Conservation (phyloP, 2,113 vertebrate species). For the Phasianus colchicus region DNA sequence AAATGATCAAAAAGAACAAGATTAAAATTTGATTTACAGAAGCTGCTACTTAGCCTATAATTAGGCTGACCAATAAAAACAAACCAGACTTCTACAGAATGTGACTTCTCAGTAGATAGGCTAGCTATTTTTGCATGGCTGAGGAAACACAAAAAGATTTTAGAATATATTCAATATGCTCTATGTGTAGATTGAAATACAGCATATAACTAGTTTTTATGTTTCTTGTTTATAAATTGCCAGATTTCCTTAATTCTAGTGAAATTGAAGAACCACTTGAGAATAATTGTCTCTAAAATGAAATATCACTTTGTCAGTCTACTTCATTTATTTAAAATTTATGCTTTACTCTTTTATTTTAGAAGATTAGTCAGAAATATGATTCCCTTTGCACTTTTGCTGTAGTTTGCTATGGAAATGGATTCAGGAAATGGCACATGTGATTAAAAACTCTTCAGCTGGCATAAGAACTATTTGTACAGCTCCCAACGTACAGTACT, state of each 20-base stretch:
- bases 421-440: constrained; percentile 56
- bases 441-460: constrained; percentile 64
- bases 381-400: constrained; percentile 17
- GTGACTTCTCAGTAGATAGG: constrained; percentile 46
- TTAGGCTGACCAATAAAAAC: constrained; percentile 54
- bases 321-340: constrained; percentile 50
- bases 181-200: constrained; percentile 47
- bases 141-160: constrained; percentile 56
- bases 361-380: constrained; percentile 42
- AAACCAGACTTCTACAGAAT: constrained; percentile 25
- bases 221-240: constrained; percentile 42
- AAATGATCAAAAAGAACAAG: constrained; percentile 66
- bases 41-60: constrained; percentile 57
- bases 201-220: constrained; percentile 31
- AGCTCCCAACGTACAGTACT: not conserved
- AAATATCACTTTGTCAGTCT: constrained; percentile 41
- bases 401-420: constrained; percentile 34
- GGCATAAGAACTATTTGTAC: constrained; percentile 20
- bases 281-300: constrained; percentile 57
- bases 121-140: constrained; percentile 57
- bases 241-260: constrained; percentile 59
- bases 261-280: constrained; percentile 58
- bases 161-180: constrained; percentile 12
- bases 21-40: constrained; percentile 76
- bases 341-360: constrained; percentile 31